phyloP scores from a whole-genome alignment of 2,113 vertebrate species.

The Zosterops japonicus region DNA sequence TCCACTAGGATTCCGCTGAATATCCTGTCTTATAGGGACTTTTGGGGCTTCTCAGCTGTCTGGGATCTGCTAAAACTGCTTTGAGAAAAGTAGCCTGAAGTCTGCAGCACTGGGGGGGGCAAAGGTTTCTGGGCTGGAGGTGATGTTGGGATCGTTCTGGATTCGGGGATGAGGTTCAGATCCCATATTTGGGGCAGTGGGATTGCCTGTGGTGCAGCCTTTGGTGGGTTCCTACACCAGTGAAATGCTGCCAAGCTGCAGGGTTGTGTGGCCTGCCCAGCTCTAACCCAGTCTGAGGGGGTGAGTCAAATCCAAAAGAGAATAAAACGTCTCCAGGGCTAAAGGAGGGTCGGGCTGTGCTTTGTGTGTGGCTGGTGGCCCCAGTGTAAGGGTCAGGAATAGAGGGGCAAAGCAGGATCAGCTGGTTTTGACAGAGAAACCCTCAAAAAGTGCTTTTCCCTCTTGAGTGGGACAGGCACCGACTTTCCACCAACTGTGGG shows the following conservation, averaged over 20 bases:
- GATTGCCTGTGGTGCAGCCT: background rate
- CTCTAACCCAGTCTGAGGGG: background rate
- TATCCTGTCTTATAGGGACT: background rate
- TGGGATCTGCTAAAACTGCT: background rate
- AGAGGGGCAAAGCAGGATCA: background rate
- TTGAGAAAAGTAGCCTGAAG: background rate
- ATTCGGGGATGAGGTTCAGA: background rate
- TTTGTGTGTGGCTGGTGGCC: background rate
- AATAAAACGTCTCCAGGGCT: background rate
- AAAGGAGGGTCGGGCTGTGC: background rate
- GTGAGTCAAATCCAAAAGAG: background rate
- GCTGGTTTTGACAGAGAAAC: background rate
- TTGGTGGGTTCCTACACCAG: background rate
- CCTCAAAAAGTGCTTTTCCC: conserved; percentile 1
- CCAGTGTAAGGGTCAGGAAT: background rate
- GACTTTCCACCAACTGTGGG: background rate
- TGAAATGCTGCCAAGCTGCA: background rate
- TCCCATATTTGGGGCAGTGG: background rate
- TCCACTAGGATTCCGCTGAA: background rate
- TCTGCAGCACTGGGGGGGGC: background rate
- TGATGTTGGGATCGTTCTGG: fast-evolving
- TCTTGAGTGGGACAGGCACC: background rate
- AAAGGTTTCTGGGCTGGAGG: background rate
- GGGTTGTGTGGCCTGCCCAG: background rate
- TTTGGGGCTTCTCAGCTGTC: background rate